These are phyloP conservation scores for Melanotaenia parkinsoni DNA, from an alignment of 2,797 vertebrate species.

Conservation along the genomic window DNA sequence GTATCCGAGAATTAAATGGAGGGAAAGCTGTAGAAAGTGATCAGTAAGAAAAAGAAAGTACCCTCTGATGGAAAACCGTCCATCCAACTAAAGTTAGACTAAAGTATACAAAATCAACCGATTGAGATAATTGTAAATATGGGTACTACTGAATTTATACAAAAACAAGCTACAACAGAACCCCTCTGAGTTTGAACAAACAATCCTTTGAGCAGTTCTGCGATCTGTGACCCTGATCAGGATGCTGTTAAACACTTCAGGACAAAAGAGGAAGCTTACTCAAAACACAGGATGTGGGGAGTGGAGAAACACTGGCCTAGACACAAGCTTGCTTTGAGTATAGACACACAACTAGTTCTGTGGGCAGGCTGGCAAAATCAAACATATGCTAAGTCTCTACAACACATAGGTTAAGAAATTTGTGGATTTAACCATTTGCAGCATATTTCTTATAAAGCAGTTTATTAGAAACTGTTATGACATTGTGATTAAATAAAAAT, in stretches of 20 bases:
- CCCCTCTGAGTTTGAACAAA: constrained; percentile 49
- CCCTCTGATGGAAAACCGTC: background rate
- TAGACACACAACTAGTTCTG: constrained; percentile 42
- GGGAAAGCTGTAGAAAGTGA: background rate
- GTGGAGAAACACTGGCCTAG: constrained; percentile 63
- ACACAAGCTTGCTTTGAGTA: constrained; percentile 64
- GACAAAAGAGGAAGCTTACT: constrained; percentile 79
- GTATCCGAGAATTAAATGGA: background rate
- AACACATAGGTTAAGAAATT: constrained; percentile 5
- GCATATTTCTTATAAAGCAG: constrained; percentile 5
- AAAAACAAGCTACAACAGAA: constrained; percentile 40
- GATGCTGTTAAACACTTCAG: constrained; percentile 74
- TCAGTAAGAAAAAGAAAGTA: background rate
- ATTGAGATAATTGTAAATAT: constrained; percentile 4
- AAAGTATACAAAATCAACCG: background rate
- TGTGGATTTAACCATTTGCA: constrained; percentile 13
- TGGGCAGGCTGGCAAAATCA: constrained; percentile 14
- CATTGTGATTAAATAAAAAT: background rate
- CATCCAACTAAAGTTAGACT: background rate
- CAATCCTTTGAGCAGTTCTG: constrained; percentile 48
- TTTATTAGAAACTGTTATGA: constrained; percentile 2
- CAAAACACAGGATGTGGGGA: constrained; percentile 78
- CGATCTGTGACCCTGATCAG: constrained; percentile 72
- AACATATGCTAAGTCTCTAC: constrained; percentile 4
- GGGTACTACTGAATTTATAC: background rate